Percentiles rank a stretch among this genome's conserved stretches.
Conservation (phyloP, 2,888 invertebrate genomes). For the Tenthredo mesomela region DNA sequence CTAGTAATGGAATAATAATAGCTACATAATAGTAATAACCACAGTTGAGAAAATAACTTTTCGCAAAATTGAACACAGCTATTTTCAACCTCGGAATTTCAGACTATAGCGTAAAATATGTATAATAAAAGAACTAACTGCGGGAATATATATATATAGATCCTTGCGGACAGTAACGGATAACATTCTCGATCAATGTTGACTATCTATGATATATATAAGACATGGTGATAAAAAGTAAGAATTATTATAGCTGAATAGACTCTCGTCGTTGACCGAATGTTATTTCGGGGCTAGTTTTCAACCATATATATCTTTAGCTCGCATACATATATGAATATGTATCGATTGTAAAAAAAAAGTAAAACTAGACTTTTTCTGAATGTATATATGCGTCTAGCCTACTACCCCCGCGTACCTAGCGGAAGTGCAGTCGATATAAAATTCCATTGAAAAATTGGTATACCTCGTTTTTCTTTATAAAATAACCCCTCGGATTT, state of each 20-base stretch:
- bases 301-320: neutral
- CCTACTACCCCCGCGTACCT: neutral
- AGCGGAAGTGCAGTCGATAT: neutral
- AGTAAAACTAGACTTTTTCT: neutral
- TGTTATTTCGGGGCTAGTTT: neutral
- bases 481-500: neutral
- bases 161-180: neutral
- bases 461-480: neutral
- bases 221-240: neutral
- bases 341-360: neutral
- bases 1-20: neutral
- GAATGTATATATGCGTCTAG: neutral
- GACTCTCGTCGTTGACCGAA: neutral
- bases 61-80: neutral
- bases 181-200: neutral
- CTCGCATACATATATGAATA: neutral
- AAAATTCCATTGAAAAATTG: slow-evolving; percentile 18
- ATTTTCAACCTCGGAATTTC: neutral
- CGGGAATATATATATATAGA: too few relatives aligned
- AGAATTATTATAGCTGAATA: neutral
- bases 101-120: neutral
- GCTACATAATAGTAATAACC: neutral
- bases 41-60: neutral
- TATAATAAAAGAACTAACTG: neutral
- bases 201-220: neutral